A percentile compares a stretch with the other conserved stretches of the same genome.
Conservation (phyloP, 2,113 vertebrate species). For the Ochotona curzoniae region DNA sequence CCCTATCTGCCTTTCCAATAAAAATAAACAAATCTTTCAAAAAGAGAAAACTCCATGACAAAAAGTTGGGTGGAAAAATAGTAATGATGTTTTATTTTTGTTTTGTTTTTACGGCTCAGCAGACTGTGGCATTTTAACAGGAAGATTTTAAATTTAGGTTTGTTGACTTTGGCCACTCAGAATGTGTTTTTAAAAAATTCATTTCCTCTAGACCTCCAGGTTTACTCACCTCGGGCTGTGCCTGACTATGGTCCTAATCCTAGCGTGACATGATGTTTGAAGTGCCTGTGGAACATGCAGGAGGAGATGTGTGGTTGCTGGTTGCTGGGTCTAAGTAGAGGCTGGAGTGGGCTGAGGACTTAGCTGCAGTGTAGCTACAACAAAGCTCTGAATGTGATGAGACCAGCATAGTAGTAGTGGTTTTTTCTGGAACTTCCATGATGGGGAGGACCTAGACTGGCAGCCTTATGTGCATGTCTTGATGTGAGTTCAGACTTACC, state of each 20-base stretch:
- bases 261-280: background rate
- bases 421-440: slow-evolving; percentile 1
- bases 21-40: too few relatives aligned
- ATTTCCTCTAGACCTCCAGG: background rate
- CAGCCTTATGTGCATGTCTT: background rate
- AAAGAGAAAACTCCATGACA: background rate
- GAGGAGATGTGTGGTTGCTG: background rate
- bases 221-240: background rate
- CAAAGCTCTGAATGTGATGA: background rate
- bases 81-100: background rate
- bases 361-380: background rate
- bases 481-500: background rate
- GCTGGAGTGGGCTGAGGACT: background rate
- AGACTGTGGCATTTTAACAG: background rate
- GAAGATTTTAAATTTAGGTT: background rate
- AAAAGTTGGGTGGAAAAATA: background rate
- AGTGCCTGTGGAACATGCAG: background rate
- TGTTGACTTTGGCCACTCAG: background rate
- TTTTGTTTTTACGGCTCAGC: background rate
- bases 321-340: too few relatives aligned
- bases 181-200: background rate
- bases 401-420: background rate
- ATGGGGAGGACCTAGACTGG: background rate
- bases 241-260: background rate
- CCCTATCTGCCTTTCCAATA: too few relatives aligned